These are phyloP conservation scores for Beris chalybata DNA, from an alignment of 2,888 invertebrate species.

Conservation along the genomic window DNA sequence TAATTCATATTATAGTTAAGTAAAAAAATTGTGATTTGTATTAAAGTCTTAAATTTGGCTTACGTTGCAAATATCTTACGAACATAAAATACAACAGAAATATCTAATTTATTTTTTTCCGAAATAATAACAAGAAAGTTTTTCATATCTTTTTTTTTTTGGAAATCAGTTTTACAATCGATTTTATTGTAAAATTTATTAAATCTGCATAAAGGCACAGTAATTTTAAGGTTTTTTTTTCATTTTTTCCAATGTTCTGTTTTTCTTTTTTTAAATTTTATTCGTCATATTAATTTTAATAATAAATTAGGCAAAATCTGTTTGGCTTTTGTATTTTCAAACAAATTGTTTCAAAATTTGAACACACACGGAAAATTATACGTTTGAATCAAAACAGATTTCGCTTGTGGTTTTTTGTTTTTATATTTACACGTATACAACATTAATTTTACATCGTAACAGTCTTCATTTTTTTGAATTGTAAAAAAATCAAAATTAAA, in stretches of 20 bases:
- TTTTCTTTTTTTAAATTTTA: conserved; percentile 4
- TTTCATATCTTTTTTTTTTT: no score
- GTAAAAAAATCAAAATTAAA: no score
- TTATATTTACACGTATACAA: no score
- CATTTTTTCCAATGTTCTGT: not conserved
- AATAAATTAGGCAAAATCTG: not conserved
- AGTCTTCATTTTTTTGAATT: no score
- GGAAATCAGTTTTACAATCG: not conserved
- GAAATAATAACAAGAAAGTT: no score
- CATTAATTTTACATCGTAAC: no score
- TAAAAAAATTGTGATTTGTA: conserved; percentile 21
- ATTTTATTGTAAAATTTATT: conserved; percentile 17
- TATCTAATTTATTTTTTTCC: not conserved
- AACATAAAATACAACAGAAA: no score
- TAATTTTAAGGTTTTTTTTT: conserved; percentile 16
- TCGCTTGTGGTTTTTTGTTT: no score
- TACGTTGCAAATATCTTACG: conserved; percentile 10
- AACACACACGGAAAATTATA: conserved; percentile 20
- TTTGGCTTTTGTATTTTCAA: not conserved
- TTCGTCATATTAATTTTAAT: not conserved
- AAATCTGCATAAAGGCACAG: conserved; percentile 28
- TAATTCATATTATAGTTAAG: conserved; percentile 3
- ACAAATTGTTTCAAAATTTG: conserved; percentile 17
- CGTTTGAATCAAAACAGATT: no score
- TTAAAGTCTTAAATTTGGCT: conserved; percentile 25